phyloP scores from a whole-genome alignment of 2,888 invertebrate species.

The Archips crataeganus region DNA sequence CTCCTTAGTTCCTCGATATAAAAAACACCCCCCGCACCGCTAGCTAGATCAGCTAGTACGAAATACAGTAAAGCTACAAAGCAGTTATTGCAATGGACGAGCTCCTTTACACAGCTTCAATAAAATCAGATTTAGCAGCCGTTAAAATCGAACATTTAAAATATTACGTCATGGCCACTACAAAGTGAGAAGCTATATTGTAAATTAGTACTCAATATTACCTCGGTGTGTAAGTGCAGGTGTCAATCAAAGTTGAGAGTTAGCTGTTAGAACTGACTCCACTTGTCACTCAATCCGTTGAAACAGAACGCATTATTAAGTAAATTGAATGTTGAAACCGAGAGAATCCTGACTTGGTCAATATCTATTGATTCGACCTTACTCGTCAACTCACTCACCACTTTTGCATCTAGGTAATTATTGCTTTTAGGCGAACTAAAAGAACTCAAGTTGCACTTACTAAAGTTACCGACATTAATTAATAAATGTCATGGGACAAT shows the following conservation, averaged over 20 bases:
- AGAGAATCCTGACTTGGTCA: slow-evolving; percentile 22
- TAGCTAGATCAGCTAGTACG: no score
- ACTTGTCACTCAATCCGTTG: slow-evolving; percentile 36
- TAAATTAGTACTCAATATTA: slow-evolving; percentile 62
- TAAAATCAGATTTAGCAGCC: slow-evolving; percentile 18
- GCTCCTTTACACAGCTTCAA: background rate
- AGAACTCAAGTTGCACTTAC: no score
- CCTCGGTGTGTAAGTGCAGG: slow-evolving; percentile 50
- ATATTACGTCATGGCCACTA: slow-evolving; percentile 60
- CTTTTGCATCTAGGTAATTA: no score
- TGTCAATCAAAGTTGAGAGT: slow-evolving; percentile 64
- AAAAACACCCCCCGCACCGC: no score
- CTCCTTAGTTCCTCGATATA: no score
- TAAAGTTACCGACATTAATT: no score
- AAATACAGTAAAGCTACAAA: background rate
- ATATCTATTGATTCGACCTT: no score
- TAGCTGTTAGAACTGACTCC: slow-evolving; percentile 41
- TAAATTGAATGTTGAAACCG: slow-evolving; percentile 35
- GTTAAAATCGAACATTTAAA: slow-evolving; percentile 48
- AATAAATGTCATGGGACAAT: no score
- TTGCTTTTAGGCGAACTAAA: no score
- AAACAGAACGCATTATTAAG: slow-evolving; percentile 36
- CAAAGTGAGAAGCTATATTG: slow-evolving; percentile 57
- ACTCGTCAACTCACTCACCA: no score
- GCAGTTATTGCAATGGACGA: background rate